Percentiles rank a stretch among this genome's conserved stretches.
Evolutionary conservation across 1,140 invertebrate species (phyloP).

Genomic region (Spodoptera litura): DNA sequence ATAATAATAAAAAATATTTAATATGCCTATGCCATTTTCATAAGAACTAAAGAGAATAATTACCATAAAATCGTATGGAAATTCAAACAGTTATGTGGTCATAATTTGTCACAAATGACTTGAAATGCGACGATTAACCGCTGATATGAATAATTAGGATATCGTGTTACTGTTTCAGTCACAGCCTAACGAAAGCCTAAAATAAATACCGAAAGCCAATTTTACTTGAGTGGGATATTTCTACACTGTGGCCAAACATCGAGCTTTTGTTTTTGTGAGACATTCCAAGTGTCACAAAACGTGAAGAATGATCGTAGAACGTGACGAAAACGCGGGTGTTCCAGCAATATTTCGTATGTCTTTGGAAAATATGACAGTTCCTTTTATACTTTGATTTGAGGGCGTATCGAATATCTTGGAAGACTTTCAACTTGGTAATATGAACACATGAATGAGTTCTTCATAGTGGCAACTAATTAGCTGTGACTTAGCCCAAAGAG

Average conservation of each 20-base stretch:
- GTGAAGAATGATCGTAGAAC: slow-evolving; percentile 51
- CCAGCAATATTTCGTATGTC: slow-evolving; percentile 44
- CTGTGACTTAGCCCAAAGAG: background rate
- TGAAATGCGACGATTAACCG: slow-evolving; percentile 2
- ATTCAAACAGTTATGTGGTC: background rate
- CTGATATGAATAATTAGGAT: slow-evolving; percentile 31
- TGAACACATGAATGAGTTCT: background rate
- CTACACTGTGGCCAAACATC: slow-evolving; percentile 6
- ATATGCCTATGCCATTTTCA: too few species aligned
- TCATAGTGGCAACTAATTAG: slow-evolving; percentile 5
- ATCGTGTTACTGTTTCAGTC: slow-evolving; percentile 4
- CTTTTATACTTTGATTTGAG: slow-evolving; percentile 46
- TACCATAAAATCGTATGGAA: too few species aligned
- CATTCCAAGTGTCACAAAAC: slow-evolving; percentile 44
- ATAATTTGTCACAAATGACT: slow-evolving; percentile 27
- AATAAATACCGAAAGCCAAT: background rate
- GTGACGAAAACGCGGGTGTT: slow-evolving; percentile 47
- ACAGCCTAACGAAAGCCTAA: slow-evolving; percentile 7
- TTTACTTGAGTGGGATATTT: background rate
- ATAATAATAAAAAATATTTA: background rate
- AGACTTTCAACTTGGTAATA: slow-evolving; percentile 1
- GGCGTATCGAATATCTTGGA: slow-evolving; percentile 20
- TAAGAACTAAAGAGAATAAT: too few species aligned
- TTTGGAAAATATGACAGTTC: slow-evolving; percentile 48
- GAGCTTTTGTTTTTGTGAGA: slow-evolving; percentile 49